Evolutionary conservation across 23 tunicate genomes (phyloP).

Genomic region (Trididemnum clinides): DNA sequence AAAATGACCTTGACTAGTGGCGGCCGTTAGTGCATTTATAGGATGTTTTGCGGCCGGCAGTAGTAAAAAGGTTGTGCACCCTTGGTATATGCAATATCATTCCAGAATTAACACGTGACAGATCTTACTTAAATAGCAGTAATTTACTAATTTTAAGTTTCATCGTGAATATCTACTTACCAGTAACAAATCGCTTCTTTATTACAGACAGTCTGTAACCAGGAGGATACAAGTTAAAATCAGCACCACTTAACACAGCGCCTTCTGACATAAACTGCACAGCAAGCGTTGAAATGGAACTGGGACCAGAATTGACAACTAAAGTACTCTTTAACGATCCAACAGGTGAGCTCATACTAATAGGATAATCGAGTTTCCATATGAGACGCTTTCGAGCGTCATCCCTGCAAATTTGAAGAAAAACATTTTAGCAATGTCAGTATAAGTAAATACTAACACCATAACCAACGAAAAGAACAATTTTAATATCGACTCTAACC

Average conservation of each 20-base stretch:
- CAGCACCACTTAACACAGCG: constrained; percentile 64
- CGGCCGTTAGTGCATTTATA: too few species aligned
- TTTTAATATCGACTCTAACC: too few species aligned
- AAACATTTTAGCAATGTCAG: too few species aligned
- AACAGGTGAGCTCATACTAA: constrained; percentile 18
- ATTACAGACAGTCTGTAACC: constrained; percentile 76
- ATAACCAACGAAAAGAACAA: too few species aligned
- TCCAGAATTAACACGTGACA: too few species aligned
- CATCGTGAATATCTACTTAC: constrained; percentile 26
- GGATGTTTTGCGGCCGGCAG: too few species aligned
- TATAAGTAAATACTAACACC: too few species aligned
- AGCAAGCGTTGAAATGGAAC: constrained; percentile 50
- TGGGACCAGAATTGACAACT: constrained; percentile 56
- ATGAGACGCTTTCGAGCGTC: constrained; percentile 65
- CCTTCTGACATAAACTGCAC: constrained; percentile 79
- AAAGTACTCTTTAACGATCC: constrained; percentile 46
- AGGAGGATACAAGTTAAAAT: constrained; percentile 63
- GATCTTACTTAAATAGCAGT: too few species aligned
- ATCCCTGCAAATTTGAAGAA: constrained; percentile 46
- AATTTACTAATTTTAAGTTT: too few species aligned
- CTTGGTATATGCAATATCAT: too few species aligned
- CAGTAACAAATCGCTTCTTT: constrained; percentile 52
- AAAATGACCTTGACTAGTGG: too few species aligned
- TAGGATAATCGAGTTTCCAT: constrained; percentile 55
- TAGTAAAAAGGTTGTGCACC: too few species aligned